These are phyloP conservation scores for Bufo bufo DNA, from an alignment of 2,113 vertebrate species.

Conservation along the genomic window DNA sequence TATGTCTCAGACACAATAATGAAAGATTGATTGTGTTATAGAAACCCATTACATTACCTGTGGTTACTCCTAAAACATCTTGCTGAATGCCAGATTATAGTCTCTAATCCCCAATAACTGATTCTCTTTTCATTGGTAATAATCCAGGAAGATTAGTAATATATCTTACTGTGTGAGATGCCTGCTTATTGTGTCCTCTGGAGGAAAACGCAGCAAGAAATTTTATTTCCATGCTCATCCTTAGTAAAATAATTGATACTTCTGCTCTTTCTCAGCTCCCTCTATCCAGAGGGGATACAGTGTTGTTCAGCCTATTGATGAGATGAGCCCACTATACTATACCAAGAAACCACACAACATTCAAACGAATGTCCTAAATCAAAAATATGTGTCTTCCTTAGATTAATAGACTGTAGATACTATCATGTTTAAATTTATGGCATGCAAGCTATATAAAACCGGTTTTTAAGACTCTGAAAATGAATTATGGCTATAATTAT, in stretches of 20 bases:
- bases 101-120: background rate
- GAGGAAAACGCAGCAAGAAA: background rate
- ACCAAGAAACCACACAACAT: background rate
- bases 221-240: background rate
- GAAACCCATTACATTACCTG: background rate
- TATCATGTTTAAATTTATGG: background rate
- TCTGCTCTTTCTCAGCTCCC: background rate
- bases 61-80: background rate
- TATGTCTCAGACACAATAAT: background rate
- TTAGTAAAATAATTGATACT: background rate
- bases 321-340: background rate
- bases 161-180: background rate
- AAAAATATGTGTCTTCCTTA: background rate
- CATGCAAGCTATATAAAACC: background rate
- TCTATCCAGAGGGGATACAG: background rate
- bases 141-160: background rate
- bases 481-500: constrained; percentile 1
- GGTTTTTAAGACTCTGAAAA: background rate
- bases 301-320: background rate
- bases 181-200: background rate
- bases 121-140: background rate
- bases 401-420: constrained; percentile 10
- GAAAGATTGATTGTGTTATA: background rate
- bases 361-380: constrained; percentile 1
- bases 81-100: background rate